Base-by-base conservation (phyloP, 2,797 vertebrate species). In the Eptatretus atami region DNA sequence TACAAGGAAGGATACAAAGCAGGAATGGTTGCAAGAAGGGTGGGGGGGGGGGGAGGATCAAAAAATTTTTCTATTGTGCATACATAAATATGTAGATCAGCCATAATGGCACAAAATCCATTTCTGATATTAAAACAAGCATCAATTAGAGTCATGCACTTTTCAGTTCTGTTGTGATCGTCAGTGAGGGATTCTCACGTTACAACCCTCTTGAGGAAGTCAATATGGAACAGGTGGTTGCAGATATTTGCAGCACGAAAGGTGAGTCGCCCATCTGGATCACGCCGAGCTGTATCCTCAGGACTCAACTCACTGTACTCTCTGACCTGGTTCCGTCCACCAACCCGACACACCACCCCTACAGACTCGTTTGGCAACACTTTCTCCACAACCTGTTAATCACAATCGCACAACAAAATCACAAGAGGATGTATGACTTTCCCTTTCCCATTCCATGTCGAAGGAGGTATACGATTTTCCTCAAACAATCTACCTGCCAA, bases 181-280 rank as follows among this genome's bases (percentile, higher is more conserved):
- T 44, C 6, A 11, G 2, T 25, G 55, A 1, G 11, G 9, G 3
- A 10, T n/a, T 10, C n/a, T 10, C 57, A 61, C 57, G 15, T 12
- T 64, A 76, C 70, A 19, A 85, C 75, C 1, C 15, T 67, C 71
- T 75, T 73, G 55, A 96, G 78, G 70, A 96, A 96, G 1, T 69
- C 71, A 24, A 78, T 74, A 6, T 82, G 88, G 68, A 96, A 86
- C 73, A 93, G 88, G 67, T 96, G 90, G 69, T 83, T 94, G 74
- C 90, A 96, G 74, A 94, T 93, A 69, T 83, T 96, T 67, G 85
- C 90, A 0, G 80, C 71, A 0, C 68, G 74, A 74, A 78, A 86
- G 9, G 81, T 64, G 69, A 95, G 69, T 52, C 75, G 67, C 13
- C 85, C 86, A 0, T 66, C 72, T 0, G 79, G 68, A 2, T 69